Conservation (phyloP, 2,113 vertebrate species). For the Callionymus lyra region DNA sequence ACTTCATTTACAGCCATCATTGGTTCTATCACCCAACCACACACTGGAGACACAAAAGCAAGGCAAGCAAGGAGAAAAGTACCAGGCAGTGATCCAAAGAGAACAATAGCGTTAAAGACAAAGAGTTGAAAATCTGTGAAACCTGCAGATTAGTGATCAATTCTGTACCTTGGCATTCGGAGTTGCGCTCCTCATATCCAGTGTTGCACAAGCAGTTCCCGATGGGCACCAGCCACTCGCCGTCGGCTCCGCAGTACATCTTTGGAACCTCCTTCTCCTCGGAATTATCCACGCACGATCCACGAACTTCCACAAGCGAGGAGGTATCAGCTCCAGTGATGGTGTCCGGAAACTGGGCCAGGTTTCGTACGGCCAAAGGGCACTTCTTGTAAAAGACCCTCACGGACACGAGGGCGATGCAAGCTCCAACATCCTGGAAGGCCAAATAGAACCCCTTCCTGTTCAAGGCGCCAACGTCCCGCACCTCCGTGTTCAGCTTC, state of each 20-base stretch:
- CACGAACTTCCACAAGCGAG: constrained; percentile 92
- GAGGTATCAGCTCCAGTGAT: constrained; percentile 92
- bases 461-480: constrained; percentile 83
- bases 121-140: constrained; percentile 18
- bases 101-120: constrained; percentile 21
- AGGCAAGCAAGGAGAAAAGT: constrained; percentile 22
- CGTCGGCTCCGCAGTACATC: constrained; percentile 98
- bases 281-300: constrained; percentile 94
- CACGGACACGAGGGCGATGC: constrained; percentile 92
- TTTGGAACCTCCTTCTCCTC: constrained; percentile 96
- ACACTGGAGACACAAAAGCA: constrained; percentile 51
- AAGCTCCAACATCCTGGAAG: constrained; percentile 96
- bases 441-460: constrained; percentile 94
- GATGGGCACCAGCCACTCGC: constrained; percentile 98
- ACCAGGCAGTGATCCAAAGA: constrained; percentile 3
- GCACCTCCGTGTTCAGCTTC: constrained; percentile 94
- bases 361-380: constrained; percentile 83
- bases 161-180: constrained; percentile 89
- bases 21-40: constrained; percentile 63
- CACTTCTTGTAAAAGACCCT: constrained; percentile 97
- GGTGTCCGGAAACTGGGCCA: constrained; percentile 96
- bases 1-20: constrained; percentile 72
- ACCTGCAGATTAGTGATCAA: not conserved
- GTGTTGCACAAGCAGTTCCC: constrained; percentile 95
- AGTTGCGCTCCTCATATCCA: constrained; percentile 84